These are phyloP conservation scores for Aphidoletes aphidimyza DNA, from an alignment of 2,888 invertebrate species.

Conservation along the genomic window DNA sequence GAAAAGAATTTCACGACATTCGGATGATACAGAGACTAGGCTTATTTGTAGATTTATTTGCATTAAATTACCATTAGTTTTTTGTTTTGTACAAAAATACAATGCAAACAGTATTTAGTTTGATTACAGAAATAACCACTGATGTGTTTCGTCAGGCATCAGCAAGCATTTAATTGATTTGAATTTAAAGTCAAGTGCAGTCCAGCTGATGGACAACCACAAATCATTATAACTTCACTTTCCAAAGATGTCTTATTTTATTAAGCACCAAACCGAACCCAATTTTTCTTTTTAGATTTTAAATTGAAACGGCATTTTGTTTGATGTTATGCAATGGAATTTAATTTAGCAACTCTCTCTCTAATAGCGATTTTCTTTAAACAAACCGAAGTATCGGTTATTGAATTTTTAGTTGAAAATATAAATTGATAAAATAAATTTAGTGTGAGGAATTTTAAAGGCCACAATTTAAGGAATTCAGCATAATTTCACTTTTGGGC, in stretches of 20 bases:
- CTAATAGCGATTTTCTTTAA: slow-evolving; percentile 45
- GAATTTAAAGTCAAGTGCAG: too few relatives aligned
- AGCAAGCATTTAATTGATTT: neutral
- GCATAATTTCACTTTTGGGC: neutral
- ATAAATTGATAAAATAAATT: neutral
- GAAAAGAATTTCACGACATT: slow-evolving; percentile 1
- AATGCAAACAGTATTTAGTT: neutral
- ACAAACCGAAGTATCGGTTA: slow-evolving; percentile 12
- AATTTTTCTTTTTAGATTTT: neutral
- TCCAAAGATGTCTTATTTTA: neutral
- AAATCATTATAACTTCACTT: neutral
- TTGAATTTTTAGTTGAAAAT: slow-evolving; percentile 4
- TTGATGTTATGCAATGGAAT: slow-evolving; percentile 3
- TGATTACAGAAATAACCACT: too few relatives aligned
- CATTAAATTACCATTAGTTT: slow-evolving; percentile 28
- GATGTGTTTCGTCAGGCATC: neutral
- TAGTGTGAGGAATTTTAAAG: neutral
- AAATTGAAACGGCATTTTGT: neutral
- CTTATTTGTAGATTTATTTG: slow-evolving; percentile 21
- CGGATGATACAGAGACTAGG: slow-evolving; percentile 48
- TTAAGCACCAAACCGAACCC: neutral
- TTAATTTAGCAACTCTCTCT: neutral
- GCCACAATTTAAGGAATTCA: neutral
- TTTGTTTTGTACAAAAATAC: slow-evolving; percentile 52
- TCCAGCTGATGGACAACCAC: neutral